Percentiles rank a stretch among this genome's conserved stretches.
Evolutionary conservation across 2,113 vertebrate genomes (phyloP).

Genomic region (Callipepla californica): DNA sequence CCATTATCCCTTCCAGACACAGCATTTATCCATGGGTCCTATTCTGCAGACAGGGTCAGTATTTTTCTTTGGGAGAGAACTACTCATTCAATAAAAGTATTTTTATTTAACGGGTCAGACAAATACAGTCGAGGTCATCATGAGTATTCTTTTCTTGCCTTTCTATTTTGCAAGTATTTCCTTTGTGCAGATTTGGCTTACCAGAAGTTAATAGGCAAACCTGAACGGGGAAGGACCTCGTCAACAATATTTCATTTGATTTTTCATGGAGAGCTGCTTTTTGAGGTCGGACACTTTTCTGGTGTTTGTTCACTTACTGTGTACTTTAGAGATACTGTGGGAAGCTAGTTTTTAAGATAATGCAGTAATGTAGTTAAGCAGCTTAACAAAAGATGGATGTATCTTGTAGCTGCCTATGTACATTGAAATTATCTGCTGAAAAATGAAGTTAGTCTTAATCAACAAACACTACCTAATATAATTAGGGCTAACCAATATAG

Average conservation of each 20-base stretch:
- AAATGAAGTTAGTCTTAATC: neutral
- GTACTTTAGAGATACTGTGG: neutral
- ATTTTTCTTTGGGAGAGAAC: neutral
- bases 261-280: neutral
- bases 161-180: neutral
- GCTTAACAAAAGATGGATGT: accelerated
- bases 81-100: neutral
- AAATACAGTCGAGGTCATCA: neutral
- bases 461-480: neutral
- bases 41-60: neutral
- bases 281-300: neutral
- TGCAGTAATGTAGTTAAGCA: neutral
- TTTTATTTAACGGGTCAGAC: neutral
- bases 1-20: neutral
- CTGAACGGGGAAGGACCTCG: neutral
- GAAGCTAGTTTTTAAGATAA: neutral
- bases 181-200: neutral
- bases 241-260: neutral
- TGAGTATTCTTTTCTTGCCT: neutral
- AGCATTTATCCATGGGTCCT: accelerated
- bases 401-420: neutral
- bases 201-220: neutral
- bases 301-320: neutral
- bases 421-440: neutral
- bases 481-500: neutral